Conservation (phyloP, 2,113 vertebrate genomes). For the Tragelaphus buxtoni region DNA sequence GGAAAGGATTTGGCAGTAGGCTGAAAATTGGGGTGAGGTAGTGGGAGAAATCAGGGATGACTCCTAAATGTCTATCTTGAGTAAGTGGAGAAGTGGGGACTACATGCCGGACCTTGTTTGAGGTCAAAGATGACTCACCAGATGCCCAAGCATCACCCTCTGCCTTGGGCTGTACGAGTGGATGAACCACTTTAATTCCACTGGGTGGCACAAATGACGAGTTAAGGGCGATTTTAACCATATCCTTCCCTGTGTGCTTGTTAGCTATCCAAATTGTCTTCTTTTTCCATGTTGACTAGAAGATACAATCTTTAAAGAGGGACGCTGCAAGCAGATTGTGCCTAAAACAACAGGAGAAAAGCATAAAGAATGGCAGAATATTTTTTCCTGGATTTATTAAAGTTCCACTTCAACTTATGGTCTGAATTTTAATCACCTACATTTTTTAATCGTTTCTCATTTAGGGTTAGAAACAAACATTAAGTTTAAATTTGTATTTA, state of each 20-base stretch:
- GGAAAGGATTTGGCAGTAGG: neutral
- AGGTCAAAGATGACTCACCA: conserved; percentile 73
- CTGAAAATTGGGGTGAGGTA: neutral
- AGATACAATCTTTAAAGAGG: conserved; percentile 86
- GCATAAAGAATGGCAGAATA: neutral
- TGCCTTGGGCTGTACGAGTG: conserved; percentile 79
- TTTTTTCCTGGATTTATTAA: neutral
- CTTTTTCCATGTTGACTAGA: conserved; percentile 84
- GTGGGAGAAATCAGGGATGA: neutral
- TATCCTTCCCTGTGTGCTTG: conserved; percentile 87
- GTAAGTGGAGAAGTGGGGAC: neutral
- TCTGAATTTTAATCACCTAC: neutral
- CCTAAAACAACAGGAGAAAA: conserved; percentile 69
- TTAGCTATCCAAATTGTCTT: conserved; percentile 83
- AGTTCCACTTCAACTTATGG: neutral
- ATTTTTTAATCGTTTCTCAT: neutral
- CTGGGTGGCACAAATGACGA: conserved; percentile 76
- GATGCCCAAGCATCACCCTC: neutral
- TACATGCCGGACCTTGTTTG: neutral
- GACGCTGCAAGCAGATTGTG: conserved; percentile 80
- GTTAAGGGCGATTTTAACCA: conserved; percentile 79
- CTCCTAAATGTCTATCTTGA: neutral
- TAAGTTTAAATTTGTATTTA: neutral
- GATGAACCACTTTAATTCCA: conserved; percentile 87
- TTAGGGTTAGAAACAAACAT: neutral